A percentile compares a stretch with the other conserved stretches of the same genome.
Evolutionary conservation across 2,888 invertebrate species (phyloP).

Genomic region (Meghimatium bilineatum): DNA sequence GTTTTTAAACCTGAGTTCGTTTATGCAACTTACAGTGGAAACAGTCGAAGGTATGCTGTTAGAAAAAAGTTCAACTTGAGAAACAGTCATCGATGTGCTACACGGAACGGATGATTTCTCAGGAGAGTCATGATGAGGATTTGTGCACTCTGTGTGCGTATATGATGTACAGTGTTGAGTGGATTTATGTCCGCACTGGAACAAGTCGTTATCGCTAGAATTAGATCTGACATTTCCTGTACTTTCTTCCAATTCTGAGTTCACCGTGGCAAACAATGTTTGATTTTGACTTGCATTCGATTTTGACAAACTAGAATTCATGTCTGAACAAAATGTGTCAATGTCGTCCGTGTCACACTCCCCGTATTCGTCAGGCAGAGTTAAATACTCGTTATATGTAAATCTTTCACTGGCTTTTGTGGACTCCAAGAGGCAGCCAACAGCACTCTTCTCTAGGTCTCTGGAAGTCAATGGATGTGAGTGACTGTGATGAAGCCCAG

Average conservation of each 20-base stretch:
- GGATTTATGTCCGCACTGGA: too few relatives aligned
- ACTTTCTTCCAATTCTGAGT: too few relatives aligned
- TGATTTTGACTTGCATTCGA: background rate
- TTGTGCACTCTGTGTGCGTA: too few relatives aligned
- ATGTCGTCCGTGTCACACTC: slow-evolving; percentile 18
- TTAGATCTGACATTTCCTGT: too few relatives aligned
- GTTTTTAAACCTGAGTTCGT: too few relatives aligned
- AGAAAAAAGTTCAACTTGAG: background rate
- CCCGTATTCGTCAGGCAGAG: slow-evolving; percentile 29
- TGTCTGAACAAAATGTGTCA: background rate
- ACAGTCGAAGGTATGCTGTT: background rate
- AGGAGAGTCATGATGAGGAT: too few relatives aligned
- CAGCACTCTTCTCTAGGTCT: background rate
- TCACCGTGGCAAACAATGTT: too few relatives aligned
- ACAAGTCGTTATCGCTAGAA: too few relatives aligned
- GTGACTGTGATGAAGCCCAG: slow-evolving; percentile 18
- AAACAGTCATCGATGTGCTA: too few relatives aligned
- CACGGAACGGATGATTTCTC: too few relatives aligned
- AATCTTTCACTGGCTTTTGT: background rate
- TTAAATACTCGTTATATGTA: background rate
- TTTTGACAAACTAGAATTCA: background rate
- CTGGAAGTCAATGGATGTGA: slow-evolving; percentile 16
- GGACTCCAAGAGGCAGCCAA: background rate
- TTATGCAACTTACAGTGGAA: too few relatives aligned
- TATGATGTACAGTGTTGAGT: too few relatives aligned